phyloP scores from a whole-genome alignment of 2,797 vertebrate species.

The Halcyon smyrnensis region DNA sequence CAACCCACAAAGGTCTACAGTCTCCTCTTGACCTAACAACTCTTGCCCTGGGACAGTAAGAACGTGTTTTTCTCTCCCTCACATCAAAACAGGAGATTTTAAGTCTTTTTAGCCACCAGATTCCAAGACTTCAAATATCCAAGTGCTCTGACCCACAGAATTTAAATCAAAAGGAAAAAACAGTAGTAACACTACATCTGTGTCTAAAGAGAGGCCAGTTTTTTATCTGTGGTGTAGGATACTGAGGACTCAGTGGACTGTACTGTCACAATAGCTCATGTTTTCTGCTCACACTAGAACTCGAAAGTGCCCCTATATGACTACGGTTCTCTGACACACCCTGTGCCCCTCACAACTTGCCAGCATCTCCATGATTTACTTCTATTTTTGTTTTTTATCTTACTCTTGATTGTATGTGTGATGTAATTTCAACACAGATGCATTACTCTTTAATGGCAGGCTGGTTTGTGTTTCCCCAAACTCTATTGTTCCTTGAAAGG shows the following conservation, averaged over 20 bases:
- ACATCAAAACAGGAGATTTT: not conserved
- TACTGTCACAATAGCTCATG: not conserved
- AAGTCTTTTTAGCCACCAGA: not conserved
- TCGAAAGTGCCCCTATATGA: not conserved
- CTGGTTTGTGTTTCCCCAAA: not conserved
- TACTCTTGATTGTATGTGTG: not conserved
- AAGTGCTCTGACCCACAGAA: not conserved
- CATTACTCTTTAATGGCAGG: not conserved
- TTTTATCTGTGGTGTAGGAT: rapidly evolving
- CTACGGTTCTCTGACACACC: not conserved
- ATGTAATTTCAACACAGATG: not conserved
- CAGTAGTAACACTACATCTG: not conserved
- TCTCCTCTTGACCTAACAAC: not conserved
- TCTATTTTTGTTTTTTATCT: not conserved
- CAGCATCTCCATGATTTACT: not conserved
- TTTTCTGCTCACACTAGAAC: not conserved
- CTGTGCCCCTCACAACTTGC: not conserved
- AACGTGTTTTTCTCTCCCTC: rapidly evolving
- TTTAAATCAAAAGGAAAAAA: not conserved
- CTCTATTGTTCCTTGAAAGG: not conserved
- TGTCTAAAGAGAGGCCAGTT: not conserved
- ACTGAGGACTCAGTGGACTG: rapidly evolving
- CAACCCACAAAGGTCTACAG: not conserved
- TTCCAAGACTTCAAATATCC: not conserved
- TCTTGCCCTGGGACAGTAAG: not conserved